Evolutionary conservation across 2,888 invertebrate genomes (phyloP).

Genomic region (Melinaea menophilus): DNA sequence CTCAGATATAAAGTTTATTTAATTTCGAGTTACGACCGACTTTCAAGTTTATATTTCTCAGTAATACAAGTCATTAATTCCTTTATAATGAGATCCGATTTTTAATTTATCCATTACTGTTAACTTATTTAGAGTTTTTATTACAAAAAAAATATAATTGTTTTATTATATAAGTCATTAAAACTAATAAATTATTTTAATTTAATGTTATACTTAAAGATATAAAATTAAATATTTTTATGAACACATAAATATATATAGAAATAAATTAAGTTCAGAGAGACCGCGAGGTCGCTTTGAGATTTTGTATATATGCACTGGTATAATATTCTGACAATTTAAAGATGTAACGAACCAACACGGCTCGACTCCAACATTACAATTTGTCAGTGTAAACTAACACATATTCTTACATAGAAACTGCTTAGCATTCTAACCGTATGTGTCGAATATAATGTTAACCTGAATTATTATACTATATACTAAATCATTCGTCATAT

Average conservation of each 20-base stretch:
- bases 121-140: no score
- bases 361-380: constrained; percentile 17
- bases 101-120: no score
- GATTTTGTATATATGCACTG: constrained; percentile 61
- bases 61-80: constrained; percentile 64
- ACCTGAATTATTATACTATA: constrained; percentile 66
- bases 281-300: constrained; percentile 57
- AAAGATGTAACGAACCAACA: constrained; percentile 17
- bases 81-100: constrained; percentile 46
- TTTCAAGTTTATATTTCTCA: constrained; percentile 58
- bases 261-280: constrained; percentile 52
- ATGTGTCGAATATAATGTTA: constrained; percentile 67
- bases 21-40: constrained; percentile 49
- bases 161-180: no score
- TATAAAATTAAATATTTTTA: no score
- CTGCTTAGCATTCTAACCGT: constrained; percentile 73
- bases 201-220: no score
- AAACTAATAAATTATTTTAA: no score
- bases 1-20: constrained; percentile 51
- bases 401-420: constrained; percentile 56
- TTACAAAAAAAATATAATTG: no score
- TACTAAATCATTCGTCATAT: constrained; percentile 51
- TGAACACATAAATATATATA: no score
- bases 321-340: constrained; percentile 45
- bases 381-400: constrained; percentile 31